Base-by-base conservation (phyloP, 1,140 invertebrate species). In the Procambarus virginalis region DNA sequence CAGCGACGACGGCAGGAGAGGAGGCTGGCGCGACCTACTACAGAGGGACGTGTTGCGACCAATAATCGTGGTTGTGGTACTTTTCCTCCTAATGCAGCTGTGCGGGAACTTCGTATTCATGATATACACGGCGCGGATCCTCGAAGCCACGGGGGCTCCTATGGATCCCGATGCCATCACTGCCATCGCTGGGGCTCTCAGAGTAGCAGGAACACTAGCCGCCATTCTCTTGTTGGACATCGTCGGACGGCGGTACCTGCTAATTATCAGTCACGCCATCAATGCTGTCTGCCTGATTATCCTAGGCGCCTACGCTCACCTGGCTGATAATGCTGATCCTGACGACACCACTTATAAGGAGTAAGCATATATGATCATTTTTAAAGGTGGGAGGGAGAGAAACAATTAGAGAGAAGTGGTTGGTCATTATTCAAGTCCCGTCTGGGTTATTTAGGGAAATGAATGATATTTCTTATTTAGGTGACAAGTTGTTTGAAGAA, bases 71-170 rank as follows among this genome's bases (percentile, higher is more conserved):
- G 88, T 89, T 2, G 12, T 68, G 1, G 77, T 22, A 45, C 75
- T 82, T n/a, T 89, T 89, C 81, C 49, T 84, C 81, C 70, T 84
- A 17, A 89, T 83, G 73, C 81, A 89, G 73, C 48, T 89, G 55
- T 77, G 88, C 34, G 88, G 88, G 5, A 89, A 89, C 81, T 89
- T 89, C 34, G 81, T 89, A 51, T 34, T 89, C 48, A 89, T 89
- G 88, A 84, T 84, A 17, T 84, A 89, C 55, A 89, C 88, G 45
- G 76, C 88, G 34, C 51, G 88, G 20, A 84, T 89, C 51, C 75
- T 89, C 17, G 22, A 89, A 55, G 73, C 60, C 20, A 84, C 88
- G 8, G 88, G 88, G 55, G 81, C 88, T 2, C 73, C 88, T 3
- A 84, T 89, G 55, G 81, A 89, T 48, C 88, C 88, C 17, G 88